Percentiles rank a stretch among this genome's conserved stretches.
Evolutionary conservation across 2,888 invertebrate genomes (phyloP).

Genomic region (Drosophila cognata): DNA sequence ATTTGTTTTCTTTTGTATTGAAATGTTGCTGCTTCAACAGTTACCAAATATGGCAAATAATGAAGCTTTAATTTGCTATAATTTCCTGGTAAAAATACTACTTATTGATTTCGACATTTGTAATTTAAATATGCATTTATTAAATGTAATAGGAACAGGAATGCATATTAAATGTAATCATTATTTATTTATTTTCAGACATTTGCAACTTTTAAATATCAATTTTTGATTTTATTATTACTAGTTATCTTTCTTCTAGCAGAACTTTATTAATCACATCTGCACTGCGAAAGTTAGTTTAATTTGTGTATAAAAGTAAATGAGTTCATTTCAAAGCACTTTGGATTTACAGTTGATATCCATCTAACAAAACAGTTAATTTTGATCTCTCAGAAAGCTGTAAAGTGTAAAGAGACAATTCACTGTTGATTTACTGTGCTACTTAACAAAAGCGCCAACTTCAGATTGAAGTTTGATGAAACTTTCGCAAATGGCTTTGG

Average conservation of each 20-base stretch:
- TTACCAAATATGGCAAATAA: conserved; percentile 43
- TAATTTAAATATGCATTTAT: background rate
- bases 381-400: background rate
- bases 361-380: background rate
- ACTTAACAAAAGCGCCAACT: background rate
- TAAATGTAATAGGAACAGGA: background rate
- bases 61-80: background rate
- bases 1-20: background rate
- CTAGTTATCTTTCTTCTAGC: background rate
- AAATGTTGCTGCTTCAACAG: conserved; percentile 26
- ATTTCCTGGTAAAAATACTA: conserved; percentile 10
- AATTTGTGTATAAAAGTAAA: background rate
- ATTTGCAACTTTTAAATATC: too few relatives aligned
- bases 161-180: background rate
- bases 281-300: too few relatives aligned
- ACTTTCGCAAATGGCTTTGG: conserved; percentile 17
- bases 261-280: background rate
- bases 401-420: background rate
- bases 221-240: accelerated
- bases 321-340: background rate
- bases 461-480: background rate
- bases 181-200: background rate
- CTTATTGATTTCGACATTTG: background rate
- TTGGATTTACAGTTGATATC: background rate
- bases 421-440: background rate